A percentile compares a stretch with the other conserved stretches of the same genome.
phyloP scores from a whole-genome alignment of 30 jellyfish, hydroid and myxozoan genomes.

The Hydractinia echinata region DNA sequence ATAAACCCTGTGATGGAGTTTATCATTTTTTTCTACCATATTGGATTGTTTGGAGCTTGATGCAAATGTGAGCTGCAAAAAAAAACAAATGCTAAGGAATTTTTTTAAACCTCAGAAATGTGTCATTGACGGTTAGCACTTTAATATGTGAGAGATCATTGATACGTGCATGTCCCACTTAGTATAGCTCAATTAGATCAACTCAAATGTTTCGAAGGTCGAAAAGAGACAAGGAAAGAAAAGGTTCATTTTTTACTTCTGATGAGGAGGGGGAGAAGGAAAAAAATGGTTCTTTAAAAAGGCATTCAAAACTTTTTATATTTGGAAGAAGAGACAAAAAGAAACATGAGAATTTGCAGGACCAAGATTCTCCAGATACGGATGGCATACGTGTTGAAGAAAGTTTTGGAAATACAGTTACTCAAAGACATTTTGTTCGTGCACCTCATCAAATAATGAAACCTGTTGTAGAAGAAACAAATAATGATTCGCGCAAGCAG shows the following conservation, averaged over 20 bases:
- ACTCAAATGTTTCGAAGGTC: slow-evolving; percentile 18
- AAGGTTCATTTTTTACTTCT: slow-evolving; percentile 5
- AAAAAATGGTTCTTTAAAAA: slow-evolving; percentile 14
- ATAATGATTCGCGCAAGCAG: background rate
- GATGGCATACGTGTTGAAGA: slow-evolving; percentile 30
- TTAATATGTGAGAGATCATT: too few relatives aligned
- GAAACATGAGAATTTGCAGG: background rate
- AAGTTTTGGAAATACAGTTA: slow-evolving; percentile 5
- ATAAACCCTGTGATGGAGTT: too few relatives aligned
- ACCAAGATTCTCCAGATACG: slow-evolving; percentile 27
- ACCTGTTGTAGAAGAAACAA: background rate
- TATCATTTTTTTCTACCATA: too few relatives aligned
- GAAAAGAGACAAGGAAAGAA: slow-evolving; percentile 11
- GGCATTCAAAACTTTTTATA: slow-evolving; percentile 13
- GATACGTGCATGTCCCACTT: too few relatives aligned
- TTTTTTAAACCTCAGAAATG: too few relatives aligned
- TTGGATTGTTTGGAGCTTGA: too few relatives aligned
- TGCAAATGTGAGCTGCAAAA: too few relatives aligned
- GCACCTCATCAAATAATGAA: background rate
- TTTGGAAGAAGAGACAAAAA: slow-evolving; percentile 25
- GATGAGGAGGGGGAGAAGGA: background rate
- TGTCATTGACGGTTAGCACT: too few relatives aligned
- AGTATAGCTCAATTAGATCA: too few relatives aligned
- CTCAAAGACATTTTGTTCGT: background rate
- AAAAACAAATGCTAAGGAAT: too few relatives aligned